Base-by-base conservation (phyloP, 2,113 vertebrate genomes). In the Callospermophilus lateralis region DNA sequence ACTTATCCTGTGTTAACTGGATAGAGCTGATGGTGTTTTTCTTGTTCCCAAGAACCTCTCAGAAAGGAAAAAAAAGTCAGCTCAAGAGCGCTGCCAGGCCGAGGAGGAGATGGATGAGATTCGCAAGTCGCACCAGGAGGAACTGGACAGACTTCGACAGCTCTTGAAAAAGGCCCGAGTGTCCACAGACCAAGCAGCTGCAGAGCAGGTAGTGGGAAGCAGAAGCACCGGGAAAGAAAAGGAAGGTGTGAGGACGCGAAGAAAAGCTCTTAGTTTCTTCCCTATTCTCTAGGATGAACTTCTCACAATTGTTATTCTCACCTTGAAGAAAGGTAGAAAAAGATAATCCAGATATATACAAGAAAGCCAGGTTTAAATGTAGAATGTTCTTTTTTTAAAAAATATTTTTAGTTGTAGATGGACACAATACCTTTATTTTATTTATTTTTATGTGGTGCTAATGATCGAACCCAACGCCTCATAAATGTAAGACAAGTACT, bases 91-190 rank as follows among this genome's bases (percentile, higher is more conserved):
- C 34, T 99, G 99, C 97, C 99, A 98, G 37, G 98, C 99, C 0
- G 99, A 99, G 84, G 99, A 99, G 30, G 99, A 99, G 98, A 98
- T 99, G 97, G 99, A 99, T 65, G 99, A 99, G 96, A 97, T 99
- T 3, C 99, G 99, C 53, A 99, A 97, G 90, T 98, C 96, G 0
- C 96, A 98, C 76, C 99, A 99, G 97, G 98, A 99, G 98, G 99
- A 99, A 78, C 13, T 99, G 93, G 99, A 99, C 98, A 99, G 97
- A 67, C 98, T 99, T 26, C 98, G 99, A 34, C 98, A 98, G 93
- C 97, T 99, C 68, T 98, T 99, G 87, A 99, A 99, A 84, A 99
- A 99, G 96, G 98, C 99, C 32, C 98, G 99, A 63, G 99, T 98
- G 58, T 99, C 99, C 1, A 99, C 98, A 1, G 99, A 99, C 97